Evolutionary conservation across 2,888 invertebrate species (phyloP).

Genomic region (Xylota sylvarum): DNA sequence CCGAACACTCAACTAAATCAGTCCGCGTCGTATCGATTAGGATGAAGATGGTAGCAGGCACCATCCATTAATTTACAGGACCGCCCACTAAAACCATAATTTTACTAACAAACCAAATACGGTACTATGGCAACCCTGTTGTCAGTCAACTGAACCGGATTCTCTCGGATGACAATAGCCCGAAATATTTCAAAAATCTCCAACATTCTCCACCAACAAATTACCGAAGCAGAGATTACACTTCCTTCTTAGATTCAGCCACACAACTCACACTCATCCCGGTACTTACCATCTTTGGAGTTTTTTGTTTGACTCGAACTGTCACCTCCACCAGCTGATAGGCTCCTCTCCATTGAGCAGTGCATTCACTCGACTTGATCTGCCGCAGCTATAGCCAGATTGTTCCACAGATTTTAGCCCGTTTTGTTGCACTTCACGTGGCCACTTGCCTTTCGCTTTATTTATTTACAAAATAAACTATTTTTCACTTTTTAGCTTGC

Average conservation of each 20-base stretch:
- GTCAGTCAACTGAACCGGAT: conserved; percentile 18
- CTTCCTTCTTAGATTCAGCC: no score
- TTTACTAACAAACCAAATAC: no score
- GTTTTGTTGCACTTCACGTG: conserved; percentile 58
- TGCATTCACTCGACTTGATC: conserved; percentile 86
- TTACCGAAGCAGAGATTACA: not conserved
- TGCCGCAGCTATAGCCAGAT: conserved; percentile 57
- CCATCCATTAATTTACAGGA: no score
- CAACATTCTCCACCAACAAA: not conserved
- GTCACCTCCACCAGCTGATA: conserved; percentile 89
- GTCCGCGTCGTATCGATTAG: no score
- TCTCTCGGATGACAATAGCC: conserved; percentile 14
- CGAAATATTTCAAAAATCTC: not conserved
- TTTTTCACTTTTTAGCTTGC: conserved; percentile 21
- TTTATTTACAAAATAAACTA: conserved; percentile 62
- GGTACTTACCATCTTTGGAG: conserved; percentile 91
- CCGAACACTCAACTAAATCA: no score
- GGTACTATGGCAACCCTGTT: conserved; percentile 9
- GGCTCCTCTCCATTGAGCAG: conserved; percentile 91
- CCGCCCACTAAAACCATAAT: no score
- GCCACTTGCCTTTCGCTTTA: conserved; percentile 50
- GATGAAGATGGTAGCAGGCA: no score
- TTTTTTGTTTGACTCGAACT: conserved; percentile 89
- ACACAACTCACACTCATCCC: not conserved
- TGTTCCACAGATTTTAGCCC: conserved; percentile 54